Conservation (phyloP, 2,797 vertebrate species). For the Oophaga sylvatica region DNA sequence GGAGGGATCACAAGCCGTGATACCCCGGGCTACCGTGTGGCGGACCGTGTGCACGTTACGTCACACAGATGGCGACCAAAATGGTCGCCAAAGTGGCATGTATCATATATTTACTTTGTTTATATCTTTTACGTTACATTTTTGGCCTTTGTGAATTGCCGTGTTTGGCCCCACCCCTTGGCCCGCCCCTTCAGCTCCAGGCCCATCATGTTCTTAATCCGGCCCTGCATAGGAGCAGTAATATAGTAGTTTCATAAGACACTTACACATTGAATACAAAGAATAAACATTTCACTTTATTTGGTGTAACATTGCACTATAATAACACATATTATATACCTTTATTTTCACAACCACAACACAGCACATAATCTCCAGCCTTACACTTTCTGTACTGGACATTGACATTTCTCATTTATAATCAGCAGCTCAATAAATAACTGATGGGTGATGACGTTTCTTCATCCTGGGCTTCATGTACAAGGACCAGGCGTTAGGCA, state of each 20-base stretch:
- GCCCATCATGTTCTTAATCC: too few species aligned
- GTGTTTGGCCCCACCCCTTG: too few species aligned
- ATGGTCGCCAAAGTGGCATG: too few species aligned
- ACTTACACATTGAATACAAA: not conserved
- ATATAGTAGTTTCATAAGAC: not conserved
- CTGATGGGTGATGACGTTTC: not conserved
- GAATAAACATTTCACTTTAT: constrained; percentile 37
- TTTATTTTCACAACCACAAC: constrained; percentile 2
- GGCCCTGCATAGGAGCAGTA: too few species aligned
- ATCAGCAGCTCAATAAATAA: not conserved
- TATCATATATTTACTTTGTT: too few species aligned
- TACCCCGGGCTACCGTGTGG: too few species aligned
- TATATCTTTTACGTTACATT: too few species aligned
- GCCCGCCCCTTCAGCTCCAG: too few species aligned
- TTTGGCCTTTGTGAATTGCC: too few species aligned
- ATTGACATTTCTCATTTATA: not conserved
- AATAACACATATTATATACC: not conserved
- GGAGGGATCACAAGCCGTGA: too few species aligned
- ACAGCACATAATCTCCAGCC: not conserved
- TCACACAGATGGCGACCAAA: too few species aligned
- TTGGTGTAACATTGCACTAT: not conserved
- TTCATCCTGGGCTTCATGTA: not conserved
- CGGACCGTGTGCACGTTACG: too few species aligned
- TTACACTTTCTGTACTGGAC: not conserved
- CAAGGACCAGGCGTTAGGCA: not conserved